Conservation (phyloP, 2,797 vertebrate genomes). For the Hippopotamyrus pictus region DNA sequence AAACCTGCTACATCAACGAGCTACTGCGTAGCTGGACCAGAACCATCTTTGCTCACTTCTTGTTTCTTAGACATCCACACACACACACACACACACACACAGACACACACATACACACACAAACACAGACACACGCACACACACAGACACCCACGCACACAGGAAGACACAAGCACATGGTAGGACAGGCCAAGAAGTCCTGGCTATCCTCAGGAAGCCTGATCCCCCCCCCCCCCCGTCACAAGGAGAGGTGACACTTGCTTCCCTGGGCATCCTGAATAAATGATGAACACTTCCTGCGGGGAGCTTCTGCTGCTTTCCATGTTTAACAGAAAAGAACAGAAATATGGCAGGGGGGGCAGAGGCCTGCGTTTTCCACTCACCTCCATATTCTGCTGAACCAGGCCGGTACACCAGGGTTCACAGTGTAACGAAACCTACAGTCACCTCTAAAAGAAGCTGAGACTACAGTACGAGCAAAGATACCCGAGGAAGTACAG, state of each 20-base stretch:
- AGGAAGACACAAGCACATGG: background rate
- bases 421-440: background rate
- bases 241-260: slow-evolving; percentile 18
- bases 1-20: background rate
- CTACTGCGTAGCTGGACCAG: background rate
- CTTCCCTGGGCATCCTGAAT: slow-evolving; percentile 21
- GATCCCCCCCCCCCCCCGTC: slow-evolving; percentile 2
- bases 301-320: background rate
- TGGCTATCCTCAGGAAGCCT: slow-evolving; percentile 20
- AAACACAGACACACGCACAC: background rate
- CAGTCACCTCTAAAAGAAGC: background rate
- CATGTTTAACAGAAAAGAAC: background rate
- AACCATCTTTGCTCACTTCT: background rate
- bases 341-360: background rate
- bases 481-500: background rate
- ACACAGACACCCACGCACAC: background rate
- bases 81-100: background rate
- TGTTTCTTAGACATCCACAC: background rate
- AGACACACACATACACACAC: background rate
- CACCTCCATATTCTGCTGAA: background rate
- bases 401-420: background rate
- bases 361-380: background rate
- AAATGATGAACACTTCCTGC: slow-evolving; percentile 31
- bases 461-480: background rate
- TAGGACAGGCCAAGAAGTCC: background rate